phyloP scores from a whole-genome alignment of 2,888 invertebrate species.

The Adela reaumurella region DNA sequence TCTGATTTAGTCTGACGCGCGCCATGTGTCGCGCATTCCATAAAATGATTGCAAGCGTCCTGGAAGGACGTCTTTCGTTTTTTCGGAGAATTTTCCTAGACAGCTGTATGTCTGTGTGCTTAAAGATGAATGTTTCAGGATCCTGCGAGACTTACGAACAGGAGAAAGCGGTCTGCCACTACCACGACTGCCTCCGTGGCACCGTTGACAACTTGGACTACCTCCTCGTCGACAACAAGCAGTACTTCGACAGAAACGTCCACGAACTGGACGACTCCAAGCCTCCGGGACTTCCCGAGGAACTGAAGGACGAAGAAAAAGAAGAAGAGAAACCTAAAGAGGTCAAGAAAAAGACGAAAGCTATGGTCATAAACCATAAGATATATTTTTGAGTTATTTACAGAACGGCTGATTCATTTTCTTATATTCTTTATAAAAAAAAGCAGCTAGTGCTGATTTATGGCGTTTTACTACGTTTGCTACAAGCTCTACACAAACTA shows the following conservation, averaged over 20 bases:
- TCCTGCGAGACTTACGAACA: constrained; percentile 61
- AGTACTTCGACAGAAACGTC: constrained; percentile 41
- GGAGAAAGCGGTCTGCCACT: constrained; percentile 56
- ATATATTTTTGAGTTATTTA: constrained; percentile 49
- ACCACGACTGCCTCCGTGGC: constrained; percentile 55
- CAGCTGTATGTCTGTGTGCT: no score
- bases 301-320: constrained; percentile 12
- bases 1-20: no score
- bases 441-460: no score
- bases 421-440: no score
- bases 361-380: constrained; percentile 47
- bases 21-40: no score
- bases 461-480: no score
- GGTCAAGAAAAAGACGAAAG: constrained; percentile 28
- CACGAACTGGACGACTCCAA: constrained; percentile 27
- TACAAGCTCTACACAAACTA: no score
- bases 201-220: constrained; percentile 41
- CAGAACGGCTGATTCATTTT: no score
- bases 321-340: constrained; percentile 16
- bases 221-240: constrained; percentile 38
- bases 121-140: no score
- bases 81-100: no score
- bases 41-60: no score
- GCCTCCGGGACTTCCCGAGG: constrained; percentile 8
- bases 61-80: no score